Evolutionary conservation across 2,888 invertebrate species (phyloP), one percentile per base, ranked within the genome.

Genomic region (Pristionchus japonicus): DNA sequence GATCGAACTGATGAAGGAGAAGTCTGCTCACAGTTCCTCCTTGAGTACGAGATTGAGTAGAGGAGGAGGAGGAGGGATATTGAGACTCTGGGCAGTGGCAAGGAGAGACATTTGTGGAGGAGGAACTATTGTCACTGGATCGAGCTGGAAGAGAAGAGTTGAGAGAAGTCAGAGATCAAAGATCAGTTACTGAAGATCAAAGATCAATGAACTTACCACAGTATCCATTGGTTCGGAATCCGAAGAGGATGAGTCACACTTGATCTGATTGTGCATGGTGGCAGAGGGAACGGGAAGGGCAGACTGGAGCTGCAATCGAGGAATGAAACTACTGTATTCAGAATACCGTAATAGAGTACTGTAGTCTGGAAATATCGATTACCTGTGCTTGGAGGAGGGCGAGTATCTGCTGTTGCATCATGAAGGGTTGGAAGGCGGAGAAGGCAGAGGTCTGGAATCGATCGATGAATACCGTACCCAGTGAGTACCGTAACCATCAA

Each of bases 321-420:
- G 0, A 23, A 84, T 61, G 27, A 37, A 3, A 27, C 13, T 43
- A 77, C 43, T 15, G n/a, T 27, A 47, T 9, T 11, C 13, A 31
- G n/a, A 31, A 9, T 6, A 20, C n/a, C n/a, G n/a, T n/a, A n/a
- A n/a, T 31, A 9, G 34, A 3, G 43, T 23, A 40, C 82, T 23
- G 17, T 82, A 47, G 31, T 13, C 20, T 11, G 23, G 2, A n/a
- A 84, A n/a, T 82, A 47, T 52, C 83, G 37, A 23, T 34, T 86
- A 86, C 86, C 86, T 86, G 86, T 86, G 86, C 86, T 31, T 40
- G 49, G 13, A 86, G 86, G 13, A 86, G 64, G 67, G 86, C 86
- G 67, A 86, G 67, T 20, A 86, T 64, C 40, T 86, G 86, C 67
- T 86, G 86, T 37, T 86, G 86, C 86, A 86, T 86, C 43, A 86